A percentile compares a stretch with the other conserved stretches of the same genome.
Evolutionary conservation across 1,140 invertebrate species (phyloP).

Genomic region (Drosophila miranda): DNA sequence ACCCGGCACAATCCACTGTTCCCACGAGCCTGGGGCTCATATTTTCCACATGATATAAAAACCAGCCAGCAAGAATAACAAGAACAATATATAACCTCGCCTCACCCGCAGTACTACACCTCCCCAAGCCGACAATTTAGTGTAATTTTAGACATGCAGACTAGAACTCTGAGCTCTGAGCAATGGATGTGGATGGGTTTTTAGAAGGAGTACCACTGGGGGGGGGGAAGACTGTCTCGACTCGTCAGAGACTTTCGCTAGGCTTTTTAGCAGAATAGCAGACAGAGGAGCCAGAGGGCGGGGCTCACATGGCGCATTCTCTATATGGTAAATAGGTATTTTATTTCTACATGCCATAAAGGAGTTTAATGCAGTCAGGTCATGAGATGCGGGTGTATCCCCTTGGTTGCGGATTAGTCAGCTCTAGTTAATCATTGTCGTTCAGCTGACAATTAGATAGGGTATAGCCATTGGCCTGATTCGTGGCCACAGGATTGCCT

Average conservation of each 20-base stretch:
- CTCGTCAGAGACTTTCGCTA: constrained; percentile 47
- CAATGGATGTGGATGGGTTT: background rate
- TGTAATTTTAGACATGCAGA: constrained; percentile 65
- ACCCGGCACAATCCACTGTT: background rate
- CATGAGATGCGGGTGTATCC: constrained; percentile 32
- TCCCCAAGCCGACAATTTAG: constrained; percentile 22
- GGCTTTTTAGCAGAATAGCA: constrained; percentile 58
- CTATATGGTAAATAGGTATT: constrained; percentile 70
- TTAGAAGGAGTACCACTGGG: background rate
- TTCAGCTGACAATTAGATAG: constrained; percentile 50
- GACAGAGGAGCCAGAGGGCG: constrained; percentile 9
- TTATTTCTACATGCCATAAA: constrained; percentile 62
- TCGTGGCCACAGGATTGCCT: constrained; percentile 34
- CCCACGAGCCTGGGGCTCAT: background rate
- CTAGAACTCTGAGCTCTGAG: constrained; percentile 3
- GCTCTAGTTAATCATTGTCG: constrained; percentile 32
- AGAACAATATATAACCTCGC: constrained; percentile 35
- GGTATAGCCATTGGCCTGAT: background rate
- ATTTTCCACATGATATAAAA: constrained; percentile 47
- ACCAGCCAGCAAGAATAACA: constrained; percentile 38
- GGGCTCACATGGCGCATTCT: constrained; percentile 26
- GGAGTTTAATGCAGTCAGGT: constrained; percentile 48
- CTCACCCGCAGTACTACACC: background rate
- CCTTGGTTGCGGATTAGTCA: constrained; percentile 23
- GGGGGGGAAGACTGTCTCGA: constrained; percentile 21